Percentiles rank a stretch among this genome's conserved stretches.
phyloP scores from a whole-genome alignment of 2,113 vertebrate species.

The Pyxicephalus adspersus region DNA sequence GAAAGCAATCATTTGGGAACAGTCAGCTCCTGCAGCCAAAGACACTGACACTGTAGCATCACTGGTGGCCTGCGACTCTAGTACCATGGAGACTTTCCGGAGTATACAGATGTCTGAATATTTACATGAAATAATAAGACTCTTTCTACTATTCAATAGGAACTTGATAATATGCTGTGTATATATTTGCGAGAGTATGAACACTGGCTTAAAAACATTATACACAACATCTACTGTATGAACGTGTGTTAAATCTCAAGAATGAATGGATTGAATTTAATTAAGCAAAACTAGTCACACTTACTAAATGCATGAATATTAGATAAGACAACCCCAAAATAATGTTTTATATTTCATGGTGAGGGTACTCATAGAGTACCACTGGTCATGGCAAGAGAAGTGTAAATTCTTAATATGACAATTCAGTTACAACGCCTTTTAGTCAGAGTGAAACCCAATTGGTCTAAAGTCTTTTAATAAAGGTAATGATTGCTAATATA shows the following conservation, averaged over 20 bases:
- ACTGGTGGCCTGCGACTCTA: constrained; percentile 30
- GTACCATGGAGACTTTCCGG: constrained; percentile 11
- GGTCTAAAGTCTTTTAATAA: not conserved
- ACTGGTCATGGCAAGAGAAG: not conserved
- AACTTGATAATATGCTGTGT: constrained; percentile 43
- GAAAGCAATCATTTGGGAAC: not conserved
- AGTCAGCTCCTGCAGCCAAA: not conserved
- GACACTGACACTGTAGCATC: constrained; percentile 32
- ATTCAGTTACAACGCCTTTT: not conserved
- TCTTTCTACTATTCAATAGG: constrained; percentile 10
- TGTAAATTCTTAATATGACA: not conserved
- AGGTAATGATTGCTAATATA: constrained; percentile 10
- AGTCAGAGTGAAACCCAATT: no score
- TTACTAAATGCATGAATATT: not conserved
- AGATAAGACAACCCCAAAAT: not conserved
- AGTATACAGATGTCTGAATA: constrained; percentile 17
- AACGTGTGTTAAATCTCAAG: not conserved
- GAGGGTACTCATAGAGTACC: constrained; percentile 8
- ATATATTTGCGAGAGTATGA: constrained; percentile 23
- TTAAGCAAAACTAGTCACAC: not conserved
- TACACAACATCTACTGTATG: constrained; percentile 1
- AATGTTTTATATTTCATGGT: no score
- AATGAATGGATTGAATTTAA: not conserved
- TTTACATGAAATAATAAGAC: not conserved
- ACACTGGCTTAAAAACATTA: constrained; percentile 22